Conservation (phyloP, 2,797 vertebrate species). For the Ataeniobius toweri region DNA sequence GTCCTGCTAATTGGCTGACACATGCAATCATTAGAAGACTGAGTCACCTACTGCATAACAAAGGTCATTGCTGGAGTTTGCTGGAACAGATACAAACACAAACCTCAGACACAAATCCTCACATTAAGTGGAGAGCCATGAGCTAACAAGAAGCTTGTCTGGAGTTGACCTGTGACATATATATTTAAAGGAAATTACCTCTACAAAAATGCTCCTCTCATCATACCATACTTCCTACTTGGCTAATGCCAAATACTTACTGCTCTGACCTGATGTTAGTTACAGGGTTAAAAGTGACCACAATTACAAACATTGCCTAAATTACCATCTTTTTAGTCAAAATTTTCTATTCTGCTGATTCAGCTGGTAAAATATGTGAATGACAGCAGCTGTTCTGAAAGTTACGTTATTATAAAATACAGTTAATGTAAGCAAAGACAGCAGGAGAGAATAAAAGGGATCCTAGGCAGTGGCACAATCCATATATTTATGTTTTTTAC, state of each 20-base stretch:
- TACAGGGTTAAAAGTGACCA: background rate
- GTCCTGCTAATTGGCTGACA: slow-evolving; percentile 3
- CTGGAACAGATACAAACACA: background rate
- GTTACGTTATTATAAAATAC: background rate
- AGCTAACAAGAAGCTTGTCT: background rate
- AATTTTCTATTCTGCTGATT: background rate
- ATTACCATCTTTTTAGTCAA: background rate
- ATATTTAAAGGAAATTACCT: background rate
- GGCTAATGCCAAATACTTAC: background rate
- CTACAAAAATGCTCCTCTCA: background rate
- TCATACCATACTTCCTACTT: background rate
- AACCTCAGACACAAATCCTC: background rate
- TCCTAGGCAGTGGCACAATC: background rate
- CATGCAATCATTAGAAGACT: background rate
- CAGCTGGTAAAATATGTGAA: background rate
- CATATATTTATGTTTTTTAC: background rate
- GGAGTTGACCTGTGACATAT: background rate
- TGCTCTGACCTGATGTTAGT: background rate
- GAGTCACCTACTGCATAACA: background rate
- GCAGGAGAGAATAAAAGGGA: background rate
- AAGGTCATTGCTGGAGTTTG: background rate
- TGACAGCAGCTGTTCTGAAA: background rate
- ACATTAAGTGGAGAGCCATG: background rate
- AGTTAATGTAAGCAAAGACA: background rate
- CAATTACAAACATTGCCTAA: background rate